These are phyloP conservation scores for Alentia gelatinosa DNA, from an alignment of 2,888 invertebrate genomes.

Conservation along the genomic window DNA sequence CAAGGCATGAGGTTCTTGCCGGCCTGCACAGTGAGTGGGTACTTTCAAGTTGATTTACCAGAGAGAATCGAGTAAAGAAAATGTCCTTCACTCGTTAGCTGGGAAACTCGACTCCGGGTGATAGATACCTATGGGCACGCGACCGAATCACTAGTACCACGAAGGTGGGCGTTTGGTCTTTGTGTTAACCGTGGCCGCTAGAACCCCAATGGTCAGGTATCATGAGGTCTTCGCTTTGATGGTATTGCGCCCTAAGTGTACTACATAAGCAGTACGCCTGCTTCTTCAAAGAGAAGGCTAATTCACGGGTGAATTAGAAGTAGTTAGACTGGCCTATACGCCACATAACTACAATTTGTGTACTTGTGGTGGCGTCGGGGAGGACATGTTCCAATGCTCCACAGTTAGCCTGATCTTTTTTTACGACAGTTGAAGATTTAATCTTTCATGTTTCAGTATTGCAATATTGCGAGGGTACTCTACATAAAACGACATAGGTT, in stretches of 20 bases:
- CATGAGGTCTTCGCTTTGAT: background rate
- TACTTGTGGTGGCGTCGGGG: too few relatives aligned
- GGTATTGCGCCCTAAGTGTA: background rate
- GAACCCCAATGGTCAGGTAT: background rate
- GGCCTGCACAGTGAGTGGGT: background rate
- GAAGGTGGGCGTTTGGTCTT: background rate
- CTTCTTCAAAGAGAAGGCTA: background rate
- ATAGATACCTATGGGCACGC: background rate
- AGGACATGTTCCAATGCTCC: too few relatives aligned
- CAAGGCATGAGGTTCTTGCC: background rate
- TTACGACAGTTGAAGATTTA: too few relatives aligned
- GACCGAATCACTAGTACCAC: background rate
- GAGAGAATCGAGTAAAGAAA: background rate
- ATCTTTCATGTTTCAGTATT: too few relatives aligned
- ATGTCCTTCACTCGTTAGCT: background rate
- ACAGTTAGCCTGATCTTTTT: too few relatives aligned
- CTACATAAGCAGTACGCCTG: background rate
- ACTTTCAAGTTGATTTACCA: background rate
- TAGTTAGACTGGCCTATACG: too few relatives aligned
- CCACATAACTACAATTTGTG: too few relatives aligned
- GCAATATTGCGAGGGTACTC: too few relatives aligned
- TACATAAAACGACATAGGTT: too few relatives aligned
- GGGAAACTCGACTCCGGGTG: background rate
- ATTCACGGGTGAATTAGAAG: background rate
- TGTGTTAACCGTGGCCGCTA: background rate